These are phyloP conservation scores for Mylabris phalerata DNA, from an alignment of 1,140 invertebrate genomes.

Conservation along the genomic window DNA sequence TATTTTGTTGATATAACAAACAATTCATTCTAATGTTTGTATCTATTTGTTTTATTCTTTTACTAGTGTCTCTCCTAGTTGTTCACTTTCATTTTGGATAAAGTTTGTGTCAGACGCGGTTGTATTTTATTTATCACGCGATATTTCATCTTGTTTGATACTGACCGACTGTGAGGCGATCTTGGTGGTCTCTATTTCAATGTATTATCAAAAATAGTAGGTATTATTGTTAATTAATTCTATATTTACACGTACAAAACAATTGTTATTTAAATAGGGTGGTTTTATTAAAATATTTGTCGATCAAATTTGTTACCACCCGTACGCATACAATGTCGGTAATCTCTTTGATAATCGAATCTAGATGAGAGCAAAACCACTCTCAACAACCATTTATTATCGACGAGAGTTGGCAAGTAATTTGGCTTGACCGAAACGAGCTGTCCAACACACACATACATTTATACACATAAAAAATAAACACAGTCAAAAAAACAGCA, in stretches of 20 bases:
- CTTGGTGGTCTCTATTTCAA: constrained; percentile 6
- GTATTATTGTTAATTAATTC: no score
- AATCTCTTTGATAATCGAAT: constrained; percentile 12
- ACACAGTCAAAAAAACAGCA: constrained; percentile 6
- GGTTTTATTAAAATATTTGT: no score
- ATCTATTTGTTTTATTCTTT: not conserved
- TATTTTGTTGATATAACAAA: not conserved
- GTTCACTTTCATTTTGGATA: not conserved
- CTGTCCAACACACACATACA: no score
- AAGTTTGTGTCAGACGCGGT: no score
- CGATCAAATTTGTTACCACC: not conserved
- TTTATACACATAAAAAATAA: not conserved
- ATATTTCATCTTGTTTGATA: constrained; percentile 23
- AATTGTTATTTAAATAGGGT: no score
- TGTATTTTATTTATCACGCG: constrained; percentile 22
- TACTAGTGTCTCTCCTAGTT: not conserved
- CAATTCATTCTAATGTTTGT: not conserved
- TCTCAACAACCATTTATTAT: constrained; percentile 13
- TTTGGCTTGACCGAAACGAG: constrained; percentile 13
- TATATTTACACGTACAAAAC: no score
- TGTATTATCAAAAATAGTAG: not conserved
- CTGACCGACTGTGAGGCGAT: constrained; percentile 6
- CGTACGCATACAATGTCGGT: constrained; percentile 1
- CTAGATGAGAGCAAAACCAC: constrained; percentile 7
- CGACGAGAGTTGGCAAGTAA: constrained; percentile 10